Percentiles rank a stretch among this genome's conserved stretches.
Conservation (phyloP, 2,888 invertebrate genomes). For the Caenorhabditis uteleia region DNA sequence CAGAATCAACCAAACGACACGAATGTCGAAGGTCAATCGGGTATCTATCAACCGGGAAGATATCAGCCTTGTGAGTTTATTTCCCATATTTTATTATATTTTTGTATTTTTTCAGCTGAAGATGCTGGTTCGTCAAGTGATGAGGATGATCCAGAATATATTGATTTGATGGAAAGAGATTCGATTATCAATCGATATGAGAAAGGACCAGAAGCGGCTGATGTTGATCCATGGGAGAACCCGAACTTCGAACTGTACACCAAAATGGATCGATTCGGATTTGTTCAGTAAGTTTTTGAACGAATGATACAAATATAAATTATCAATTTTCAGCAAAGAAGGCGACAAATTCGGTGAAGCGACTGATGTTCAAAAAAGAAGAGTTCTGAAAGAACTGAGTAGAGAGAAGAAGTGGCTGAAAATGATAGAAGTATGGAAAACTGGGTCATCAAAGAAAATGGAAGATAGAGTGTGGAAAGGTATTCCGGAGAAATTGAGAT, state of each 20-base stretch:
- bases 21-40: constrained; percentile 24
- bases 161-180: constrained; percentile 63
- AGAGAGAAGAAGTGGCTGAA: constrained; percentile 94
- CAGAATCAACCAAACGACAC: constrained; percentile 2
- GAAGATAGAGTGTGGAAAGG: constrained; percentile 87
- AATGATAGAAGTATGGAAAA: constrained; percentile 85
- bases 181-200: constrained; percentile 67
- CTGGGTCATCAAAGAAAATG: constrained; percentile 70
- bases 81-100: not conserved
- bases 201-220: constrained; percentile 83
- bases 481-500: constrained; percentile 89
- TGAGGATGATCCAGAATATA: constrained; percentile 63
- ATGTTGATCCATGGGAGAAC: constrained; percentile 97
- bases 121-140: constrained; percentile 51
- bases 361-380: constrained; percentile 32
- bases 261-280: constrained; percentile 93
- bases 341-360: constrained; percentile 45
- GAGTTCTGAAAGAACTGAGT: constrained; percentile 36
- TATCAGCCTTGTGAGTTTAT: constrained; percentile 41
- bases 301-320: too few relatives aligned
- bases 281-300: constrained; percentile 80
- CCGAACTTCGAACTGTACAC: constrained; percentile 85
- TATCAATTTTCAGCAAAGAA: constrained; percentile 59
- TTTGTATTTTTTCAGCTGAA: constrained; percentile 48
- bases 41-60: constrained; percentile 34